These are phyloP conservation scores for Chlorodrepanis virens DNA, from an alignment of 2,113 vertebrate genomes.

Conservation along the genomic window DNA sequence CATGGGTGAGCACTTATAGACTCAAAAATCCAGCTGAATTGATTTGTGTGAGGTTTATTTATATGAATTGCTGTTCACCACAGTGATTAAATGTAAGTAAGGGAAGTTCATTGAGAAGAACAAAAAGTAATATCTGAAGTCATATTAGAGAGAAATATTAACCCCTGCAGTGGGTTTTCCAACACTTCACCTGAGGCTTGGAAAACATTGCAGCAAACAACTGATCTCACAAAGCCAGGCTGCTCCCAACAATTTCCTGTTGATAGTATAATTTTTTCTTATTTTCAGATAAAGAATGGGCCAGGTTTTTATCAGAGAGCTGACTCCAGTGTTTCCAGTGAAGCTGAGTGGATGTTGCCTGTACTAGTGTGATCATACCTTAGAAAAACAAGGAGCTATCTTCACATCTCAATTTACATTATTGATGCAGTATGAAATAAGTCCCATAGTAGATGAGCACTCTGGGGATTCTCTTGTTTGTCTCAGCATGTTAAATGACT, in stretches of 20 bases:
- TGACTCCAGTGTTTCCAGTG: conserved; percentile 65
- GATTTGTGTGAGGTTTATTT: not conserved
- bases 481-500: conserved; percentile 72
- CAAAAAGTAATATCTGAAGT: not conserved
- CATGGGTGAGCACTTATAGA: not conserved
- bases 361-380: conserved; percentile 71
- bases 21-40: not conserved
- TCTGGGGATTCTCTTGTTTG: conserved; percentile 76
- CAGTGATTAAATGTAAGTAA: not conserved
- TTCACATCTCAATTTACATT: conserved; percentile 77
- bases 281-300: conserved; percentile 47
- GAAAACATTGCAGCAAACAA: conserved; percentile 33
- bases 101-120: not conserved
- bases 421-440: conserved; percentile 79
- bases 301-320: conserved; percentile 54
- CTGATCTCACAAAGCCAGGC: conserved; percentile 5
- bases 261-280: not conserved
- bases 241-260: conserved; percentile 47
- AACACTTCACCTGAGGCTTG: not conserved
- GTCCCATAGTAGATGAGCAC: conserved; percentile 73
- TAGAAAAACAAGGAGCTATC: conserved; percentile 74
- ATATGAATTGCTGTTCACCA: not conserved
- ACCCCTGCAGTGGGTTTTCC: not conserved
- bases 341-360: conserved; percentile 60
- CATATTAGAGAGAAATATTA: not conserved